phyloP scores from a whole-genome alignment of 2,113 vertebrate genomes.

The Phalacrocorax pelagicus region DNA sequence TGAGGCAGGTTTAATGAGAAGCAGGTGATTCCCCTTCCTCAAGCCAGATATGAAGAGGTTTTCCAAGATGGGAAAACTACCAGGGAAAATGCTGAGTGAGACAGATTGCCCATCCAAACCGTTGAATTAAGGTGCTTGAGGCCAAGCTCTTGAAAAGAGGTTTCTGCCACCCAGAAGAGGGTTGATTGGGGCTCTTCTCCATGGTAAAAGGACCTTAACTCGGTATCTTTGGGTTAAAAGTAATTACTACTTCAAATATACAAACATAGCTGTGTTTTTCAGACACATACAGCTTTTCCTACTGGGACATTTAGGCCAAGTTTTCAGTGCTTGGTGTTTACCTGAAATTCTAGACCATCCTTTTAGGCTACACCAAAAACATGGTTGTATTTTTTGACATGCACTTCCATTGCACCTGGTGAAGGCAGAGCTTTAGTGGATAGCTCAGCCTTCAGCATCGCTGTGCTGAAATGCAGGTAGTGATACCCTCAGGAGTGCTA shows the following conservation, averaged over 20 bases:
- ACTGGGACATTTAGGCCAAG: background rate
- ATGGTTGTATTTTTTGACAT: background rate
- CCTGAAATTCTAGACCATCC: background rate
- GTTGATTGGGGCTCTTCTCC: background rate
- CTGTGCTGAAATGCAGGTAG: background rate
- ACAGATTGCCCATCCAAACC: too few relatives aligned
- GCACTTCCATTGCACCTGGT: background rate
- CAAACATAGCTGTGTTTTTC: background rate
- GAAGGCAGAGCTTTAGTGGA: rapidly evolving
- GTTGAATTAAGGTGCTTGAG: background rate
- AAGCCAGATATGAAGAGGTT: background rate
- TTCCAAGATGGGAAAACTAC: background rate
- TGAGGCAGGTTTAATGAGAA: background rate
- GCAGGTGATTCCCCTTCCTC: background rate
- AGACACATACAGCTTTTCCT: background rate
- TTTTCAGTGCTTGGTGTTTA: background rate
- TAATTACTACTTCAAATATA: background rate
- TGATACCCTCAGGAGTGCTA: background rate
- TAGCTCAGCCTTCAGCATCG: background rate
- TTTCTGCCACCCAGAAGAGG: background rate
- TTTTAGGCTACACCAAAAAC: background rate
- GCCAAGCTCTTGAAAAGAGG: background rate
- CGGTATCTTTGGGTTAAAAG: background rate
- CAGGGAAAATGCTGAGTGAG: background rate
- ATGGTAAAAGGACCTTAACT: background rate